Base-by-base conservation (phyloP, 1,140 invertebrate genomes). In the Procambarus clarkii region DNA sequence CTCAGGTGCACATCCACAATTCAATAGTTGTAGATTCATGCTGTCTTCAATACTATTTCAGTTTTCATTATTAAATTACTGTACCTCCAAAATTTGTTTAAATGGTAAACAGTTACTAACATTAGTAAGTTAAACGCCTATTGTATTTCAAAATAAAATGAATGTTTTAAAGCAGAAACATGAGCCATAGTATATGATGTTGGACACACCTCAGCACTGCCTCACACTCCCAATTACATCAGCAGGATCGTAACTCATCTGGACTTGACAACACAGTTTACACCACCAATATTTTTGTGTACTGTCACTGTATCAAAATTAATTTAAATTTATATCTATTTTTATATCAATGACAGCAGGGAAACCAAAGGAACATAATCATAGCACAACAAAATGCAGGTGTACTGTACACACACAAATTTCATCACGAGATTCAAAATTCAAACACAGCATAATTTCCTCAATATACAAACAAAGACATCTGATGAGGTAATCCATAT, bases 381-480 rank as follows among this genome's bases (percentile, higher is more conserved):
- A 86, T 60, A 54, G 58, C 85, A 44, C 50, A 86, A 86, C 50
- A 86, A 86, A 86, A 78, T 86, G 24, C 15, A 79, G 15, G 58
- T 86, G 58, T 86, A 77, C 58, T 79, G 71, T 76, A 86, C 64
- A 76, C 84, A 64, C 44, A 84, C 5, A 74, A 86, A 54, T 78
- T 54, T 86, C 54, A 58, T 79, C 44, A 45, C 21, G 85, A 86
- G 85, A 86, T 86, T 86, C 85, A 78, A 60, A 86, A 78, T 54
- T 78, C 9, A 54, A 86, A 86, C 45, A 78, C 18, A 7, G 48
- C 24, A 58, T 74, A 58, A 74, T 77, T 79, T 86, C 84, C 82
- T 84, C 82, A 84, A 86, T 86, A 86, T 86, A 86, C 85, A 86
- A 86, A 86, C 84, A 86, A 34, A 86, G 74, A 76, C 69, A 77